Percentiles rank a stretch among this genome's conserved stretches.
Conservation (phyloP, 2,888 invertebrate species). For the Synanthedon myopaeformis region DNA sequence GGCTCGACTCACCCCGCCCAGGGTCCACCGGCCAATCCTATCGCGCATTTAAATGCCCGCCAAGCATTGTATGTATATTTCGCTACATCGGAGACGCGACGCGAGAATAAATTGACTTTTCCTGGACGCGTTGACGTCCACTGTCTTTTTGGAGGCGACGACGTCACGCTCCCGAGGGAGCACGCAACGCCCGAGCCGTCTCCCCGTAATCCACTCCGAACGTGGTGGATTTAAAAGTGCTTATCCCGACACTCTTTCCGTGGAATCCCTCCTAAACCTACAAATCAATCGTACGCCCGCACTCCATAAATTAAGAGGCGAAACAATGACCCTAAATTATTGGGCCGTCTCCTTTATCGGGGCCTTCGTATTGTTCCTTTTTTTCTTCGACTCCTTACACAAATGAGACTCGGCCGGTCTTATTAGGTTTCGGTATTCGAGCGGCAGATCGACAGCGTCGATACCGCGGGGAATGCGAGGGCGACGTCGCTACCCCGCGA, state of each 20-base stretch:
- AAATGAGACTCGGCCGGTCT: conserved; percentile 64
- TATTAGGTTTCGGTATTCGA: conserved; percentile 64
- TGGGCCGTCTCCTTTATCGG: conserved; percentile 61
- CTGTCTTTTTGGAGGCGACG: background rate
- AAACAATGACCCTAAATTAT: conserved; percentile 70
- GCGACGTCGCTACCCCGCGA: conserved; percentile 18
- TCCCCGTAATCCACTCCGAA: conserved; percentile 15
- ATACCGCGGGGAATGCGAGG: conserved; percentile 33
- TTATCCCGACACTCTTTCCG: conserved; percentile 43
- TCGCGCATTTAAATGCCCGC: conserved; percentile 55
- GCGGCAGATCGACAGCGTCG: conserved; percentile 51
- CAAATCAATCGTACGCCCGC: conserved; percentile 65
- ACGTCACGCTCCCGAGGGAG: conserved; percentile 5
- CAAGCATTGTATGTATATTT: conserved; percentile 67
- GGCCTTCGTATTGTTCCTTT: conserved; percentile 47
- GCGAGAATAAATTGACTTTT: conserved; percentile 57
- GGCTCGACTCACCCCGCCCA: conserved; percentile 49
- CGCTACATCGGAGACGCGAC: conserved; percentile 14
- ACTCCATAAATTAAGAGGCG: conserved; percentile 66
- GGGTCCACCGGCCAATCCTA: conserved; percentile 55
- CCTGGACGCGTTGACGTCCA: conserved; percentile 30
- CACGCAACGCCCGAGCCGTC: conserved; percentile 9
- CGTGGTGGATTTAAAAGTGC: conserved; percentile 35
- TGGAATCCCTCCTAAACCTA: conserved; percentile 51
- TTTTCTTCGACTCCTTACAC: conserved; percentile 55